Evolutionary conservation across 37 sponge, comb jelly and placozoan species (phyloP).

Genomic region (Diacarnus erythraeanus): DNA sequence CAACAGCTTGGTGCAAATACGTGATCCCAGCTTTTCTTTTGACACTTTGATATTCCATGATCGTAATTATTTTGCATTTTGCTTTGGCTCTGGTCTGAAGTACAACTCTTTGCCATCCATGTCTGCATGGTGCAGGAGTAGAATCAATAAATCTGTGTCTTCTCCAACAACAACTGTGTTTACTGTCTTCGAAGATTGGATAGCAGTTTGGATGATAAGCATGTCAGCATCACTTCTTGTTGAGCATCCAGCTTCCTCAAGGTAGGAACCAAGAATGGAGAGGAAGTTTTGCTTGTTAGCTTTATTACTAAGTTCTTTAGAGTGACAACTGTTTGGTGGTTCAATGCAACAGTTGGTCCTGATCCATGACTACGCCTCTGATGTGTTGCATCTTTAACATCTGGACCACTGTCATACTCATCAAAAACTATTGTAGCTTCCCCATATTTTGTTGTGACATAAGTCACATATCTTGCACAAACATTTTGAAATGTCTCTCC

Average conservation of each 20-base stretch:
- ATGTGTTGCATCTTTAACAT: background rate
- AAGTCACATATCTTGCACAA: background rate
- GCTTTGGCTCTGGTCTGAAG: conserved; percentile 4
- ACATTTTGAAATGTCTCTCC: background rate
- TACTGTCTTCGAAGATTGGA: background rate
- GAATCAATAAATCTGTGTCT: background rate
- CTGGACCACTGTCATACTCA: background rate
- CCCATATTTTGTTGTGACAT: background rate
- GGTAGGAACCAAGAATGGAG: no score
- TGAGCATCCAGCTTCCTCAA: no score
- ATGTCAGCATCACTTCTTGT: background rate
- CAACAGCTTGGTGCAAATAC: background rate
- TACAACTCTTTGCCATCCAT: background rate
- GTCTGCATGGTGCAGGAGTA: background rate
- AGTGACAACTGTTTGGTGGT: background rate
- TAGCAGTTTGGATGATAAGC: background rate
- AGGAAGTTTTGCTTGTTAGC: no score
- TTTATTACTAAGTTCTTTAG: background rate
- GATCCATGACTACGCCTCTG: background rate
- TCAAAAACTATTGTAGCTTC: background rate
- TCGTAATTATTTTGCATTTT: background rate
- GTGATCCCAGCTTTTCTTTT: background rate
- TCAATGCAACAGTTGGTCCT: background rate
- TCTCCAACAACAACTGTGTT: background rate
- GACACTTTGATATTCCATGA: background rate